A percentile compares a stretch with the other conserved stretches of the same genome.
phyloP scores from a whole-genome alignment of 2,888 invertebrate species.

The Pterobdella sp. region DNA sequence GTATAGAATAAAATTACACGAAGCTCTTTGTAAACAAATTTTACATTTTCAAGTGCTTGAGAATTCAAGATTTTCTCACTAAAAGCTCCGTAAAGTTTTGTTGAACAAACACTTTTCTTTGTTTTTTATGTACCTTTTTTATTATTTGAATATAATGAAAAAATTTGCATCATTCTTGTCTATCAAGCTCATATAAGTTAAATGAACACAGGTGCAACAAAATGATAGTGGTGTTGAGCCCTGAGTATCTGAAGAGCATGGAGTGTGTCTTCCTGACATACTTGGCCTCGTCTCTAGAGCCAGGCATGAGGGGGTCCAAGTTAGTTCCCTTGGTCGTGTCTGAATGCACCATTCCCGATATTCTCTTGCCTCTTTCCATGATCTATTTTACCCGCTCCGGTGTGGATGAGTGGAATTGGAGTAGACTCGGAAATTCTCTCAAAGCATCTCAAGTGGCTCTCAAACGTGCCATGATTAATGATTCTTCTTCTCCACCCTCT shows the following conservation, averaged over 20 bases:
- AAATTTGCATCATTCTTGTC: no score
- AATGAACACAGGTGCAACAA: conserved; percentile 69
- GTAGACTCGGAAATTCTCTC: conserved; percentile 71
- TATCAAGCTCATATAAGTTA: background rate
- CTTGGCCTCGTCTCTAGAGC: conserved; percentile 71
- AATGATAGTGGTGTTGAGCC: conserved; percentile 70
- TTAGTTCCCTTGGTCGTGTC: conserved; percentile 43
- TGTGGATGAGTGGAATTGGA: conserved; percentile 58
- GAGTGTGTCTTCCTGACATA: conserved; percentile 71
- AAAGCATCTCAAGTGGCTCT: no score
- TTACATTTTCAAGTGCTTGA: no score
- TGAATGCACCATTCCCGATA: conserved; percentile 40
- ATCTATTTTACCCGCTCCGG: conserved; percentile 44
- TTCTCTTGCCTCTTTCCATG: conserved; percentile 41
- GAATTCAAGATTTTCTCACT: no score
- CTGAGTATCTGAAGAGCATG: conserved; percentile 65
- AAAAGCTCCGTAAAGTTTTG: no score
- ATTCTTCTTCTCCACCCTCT: no score
- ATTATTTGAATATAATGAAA: no score
- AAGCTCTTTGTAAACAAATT: no score
- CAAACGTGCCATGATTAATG: no score
- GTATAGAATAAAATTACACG: no score
- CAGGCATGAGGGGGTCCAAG: conserved; percentile 53
- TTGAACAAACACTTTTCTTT: no score
- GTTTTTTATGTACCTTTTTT: no score